Evolutionary conservation across 1,140 invertebrate species (phyloP).

Genomic region (Drosophila truncata): DNA sequence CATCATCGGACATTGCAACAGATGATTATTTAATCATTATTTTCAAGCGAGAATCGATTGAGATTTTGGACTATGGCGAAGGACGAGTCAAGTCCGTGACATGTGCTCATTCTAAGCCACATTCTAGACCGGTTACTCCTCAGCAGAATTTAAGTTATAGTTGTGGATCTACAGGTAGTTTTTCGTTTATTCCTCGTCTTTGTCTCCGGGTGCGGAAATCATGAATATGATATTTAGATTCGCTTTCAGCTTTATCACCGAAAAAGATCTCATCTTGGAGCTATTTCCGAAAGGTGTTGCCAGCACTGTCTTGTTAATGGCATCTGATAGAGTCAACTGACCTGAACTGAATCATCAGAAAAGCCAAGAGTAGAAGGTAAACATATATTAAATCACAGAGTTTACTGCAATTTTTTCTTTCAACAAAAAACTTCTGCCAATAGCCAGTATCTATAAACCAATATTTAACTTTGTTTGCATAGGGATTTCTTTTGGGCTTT

Average conservation of each 20-base stretch:
- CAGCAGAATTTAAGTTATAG: not conserved
- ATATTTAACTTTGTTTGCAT: not conserved
- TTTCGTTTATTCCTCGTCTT: slow-evolving; percentile 9
- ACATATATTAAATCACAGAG: slow-evolving; percentile 37
- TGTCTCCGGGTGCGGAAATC: slow-evolving; percentile 45
- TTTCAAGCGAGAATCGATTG: slow-evolving; percentile 15
- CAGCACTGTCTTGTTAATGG: slow-evolving; percentile 17
- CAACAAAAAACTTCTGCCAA: slow-evolving; percentile 2
- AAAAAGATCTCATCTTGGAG: slow-evolving; percentile 19
- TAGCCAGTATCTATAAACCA: not conserved
- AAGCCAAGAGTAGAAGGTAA: not conserved
- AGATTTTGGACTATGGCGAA: slow-evolving; percentile 31
- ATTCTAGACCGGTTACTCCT: slow-evolving; percentile 19
- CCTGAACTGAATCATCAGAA: slow-evolving; percentile 4
- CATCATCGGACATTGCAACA: slow-evolving; percentile 49
- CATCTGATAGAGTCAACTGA: slow-evolving; percentile 9
- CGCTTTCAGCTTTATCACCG: slow-evolving; percentile 18
- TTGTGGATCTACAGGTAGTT: slow-evolving; percentile 1
- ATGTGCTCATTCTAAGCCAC: slow-evolving; percentile 20
- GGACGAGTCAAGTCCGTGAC: slow-evolving; percentile 24
- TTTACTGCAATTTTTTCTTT: slow-evolving; percentile 20
- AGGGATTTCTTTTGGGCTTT: not conserved
- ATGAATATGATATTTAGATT: slow-evolving; percentile 36
- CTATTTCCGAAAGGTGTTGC: slow-evolving; percentile 30
- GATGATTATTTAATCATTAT: slow-evolving; percentile 31